Conservation (phyloP, 2,797 vertebrate species). For the Gephyroberyx darwinii region DNA sequence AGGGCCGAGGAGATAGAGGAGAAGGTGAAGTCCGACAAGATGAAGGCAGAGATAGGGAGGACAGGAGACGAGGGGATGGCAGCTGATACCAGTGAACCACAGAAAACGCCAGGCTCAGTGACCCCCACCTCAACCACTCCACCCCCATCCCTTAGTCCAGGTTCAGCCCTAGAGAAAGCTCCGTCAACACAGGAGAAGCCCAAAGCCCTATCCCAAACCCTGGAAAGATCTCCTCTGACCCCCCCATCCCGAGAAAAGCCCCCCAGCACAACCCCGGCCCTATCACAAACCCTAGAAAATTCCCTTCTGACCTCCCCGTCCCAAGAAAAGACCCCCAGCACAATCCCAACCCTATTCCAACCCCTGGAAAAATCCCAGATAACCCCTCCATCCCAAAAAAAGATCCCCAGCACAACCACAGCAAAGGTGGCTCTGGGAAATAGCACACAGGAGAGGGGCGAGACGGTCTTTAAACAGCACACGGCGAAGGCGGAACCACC, state of each 20-base stretch:
- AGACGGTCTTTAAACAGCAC: constrained; percentile 64
- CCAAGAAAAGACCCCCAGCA: constrained; percentile 42
- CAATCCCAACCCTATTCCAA: constrained; percentile 19
- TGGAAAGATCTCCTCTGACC: constrained; percentile 28
- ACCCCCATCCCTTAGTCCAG: background rate
- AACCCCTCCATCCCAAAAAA: constrained; percentile 27
- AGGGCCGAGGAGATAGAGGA: constrained; percentile 7
- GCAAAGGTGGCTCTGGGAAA: constrained; percentile 44
- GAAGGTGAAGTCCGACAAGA: constrained; percentile 45
- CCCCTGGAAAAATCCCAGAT: constrained; percentile 12
- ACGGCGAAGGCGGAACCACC: constrained; percentile 74
- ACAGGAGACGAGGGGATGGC: constrained; percentile 25
- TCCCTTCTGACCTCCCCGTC: constrained; percentile 31
- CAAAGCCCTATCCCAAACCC: constrained; percentile 13
- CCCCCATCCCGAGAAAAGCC: constrained; percentile 33
- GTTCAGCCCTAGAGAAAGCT: constrained; percentile 13
- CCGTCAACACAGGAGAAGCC: constrained; percentile 13
- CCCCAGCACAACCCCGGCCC: constrained; percentile 31
- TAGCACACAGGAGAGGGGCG: constrained; percentile 60
- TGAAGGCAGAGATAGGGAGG: constrained; percentile 31
- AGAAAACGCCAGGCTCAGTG: constrained; percentile 5
- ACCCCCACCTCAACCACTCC: constrained; percentile 9
- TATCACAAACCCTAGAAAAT: constrained; percentile 41
- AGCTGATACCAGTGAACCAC: constrained; percentile 34
- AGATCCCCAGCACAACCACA: constrained; percentile 26